Evolutionary conservation across 2,113 vertebrate genomes (phyloP), one percentile per base, ranked within the genome.

Genomic region (Rhinopomastus cyanomelas): DNA sequence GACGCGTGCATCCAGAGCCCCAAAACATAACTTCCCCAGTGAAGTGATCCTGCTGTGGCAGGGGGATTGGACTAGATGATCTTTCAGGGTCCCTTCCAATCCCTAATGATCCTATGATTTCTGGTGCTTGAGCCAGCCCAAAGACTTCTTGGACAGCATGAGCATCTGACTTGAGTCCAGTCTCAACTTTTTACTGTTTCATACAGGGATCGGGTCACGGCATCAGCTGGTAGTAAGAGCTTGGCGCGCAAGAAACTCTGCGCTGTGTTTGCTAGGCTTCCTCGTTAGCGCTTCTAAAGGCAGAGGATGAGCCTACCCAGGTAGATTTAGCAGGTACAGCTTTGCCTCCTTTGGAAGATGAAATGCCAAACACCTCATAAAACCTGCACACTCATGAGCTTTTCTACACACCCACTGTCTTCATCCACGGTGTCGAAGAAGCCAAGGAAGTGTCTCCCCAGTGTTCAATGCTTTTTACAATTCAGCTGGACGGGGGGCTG

Each of bases 1-100:
- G 44, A 66, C 21, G 27, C 0, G 0, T 3, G 21, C 20, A 30
- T 23, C n/a, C 3, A 0, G 53, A 75, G 32, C 75, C 53, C 13
- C 26, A 49, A 27, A 67, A 61, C 4, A 75, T n/a, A n/a, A n/a
- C n/a, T n/a, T n/a, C n/a, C n/a, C n/a, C n/a, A n/a, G n/a, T n/a
- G n/a, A n/a, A n/a, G n/a, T n/a, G n/a, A n/a, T n/a, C n/a, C n/a
- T n/a, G n/a, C n/a, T n/a, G n/a, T n/a, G n/a, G n/a, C n/a, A n/a
- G n/a, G n/a, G n/a, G n/a, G n/a, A n/a, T n/a, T n/a, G n/a, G n/a
- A n/a, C n/a, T n/a, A n/a, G n/a, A n/a, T n/a, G n/a, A n/a, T n/a
- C n/a, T n/a, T n/a, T n/a, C n/a, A n/a, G n/a, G n/a, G n/a, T n/a
- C n/a, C n/a, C n/a, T n/a, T n/a, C n/a, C n/a, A n/a, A n/a, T n/a